phyloP scores from a whole-genome alignment of 53 echinoderm and acorn worm genomes.

The Crossaster papposus region DNA sequence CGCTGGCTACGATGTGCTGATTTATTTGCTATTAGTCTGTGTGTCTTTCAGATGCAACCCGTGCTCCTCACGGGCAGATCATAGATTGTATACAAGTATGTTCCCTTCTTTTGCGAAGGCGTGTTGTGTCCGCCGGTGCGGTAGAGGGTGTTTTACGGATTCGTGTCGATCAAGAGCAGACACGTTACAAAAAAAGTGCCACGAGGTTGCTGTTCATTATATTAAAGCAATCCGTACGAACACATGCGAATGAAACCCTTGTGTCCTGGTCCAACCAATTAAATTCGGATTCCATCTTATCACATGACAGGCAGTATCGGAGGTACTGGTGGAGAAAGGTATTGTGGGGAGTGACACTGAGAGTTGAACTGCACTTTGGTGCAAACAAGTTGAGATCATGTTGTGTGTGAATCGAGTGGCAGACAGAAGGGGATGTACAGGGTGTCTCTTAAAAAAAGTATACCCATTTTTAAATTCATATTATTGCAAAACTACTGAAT shows the following conservation, averaged over 20 bases:
- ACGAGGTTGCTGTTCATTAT: background rate
- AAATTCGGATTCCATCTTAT: background rate
- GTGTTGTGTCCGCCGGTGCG: background rate
- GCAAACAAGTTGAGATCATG: background rate
- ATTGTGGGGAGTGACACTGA: background rate
- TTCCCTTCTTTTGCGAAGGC: background rate
- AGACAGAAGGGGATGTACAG: background rate
- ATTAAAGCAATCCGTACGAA: background rate
- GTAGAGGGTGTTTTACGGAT: background rate
- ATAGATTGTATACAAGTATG: background rate
- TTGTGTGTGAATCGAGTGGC: background rate
- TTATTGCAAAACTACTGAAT: too few relatives aligned
- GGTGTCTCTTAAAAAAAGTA: too few relatives aligned
- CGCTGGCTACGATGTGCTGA: background rate
- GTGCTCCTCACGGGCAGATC: background rate
- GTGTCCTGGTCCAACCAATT: background rate
- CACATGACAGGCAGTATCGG: background rate
- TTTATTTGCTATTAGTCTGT: background rate
- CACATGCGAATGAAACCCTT: background rate
- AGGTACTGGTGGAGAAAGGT: background rate
- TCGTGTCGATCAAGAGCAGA: background rate
- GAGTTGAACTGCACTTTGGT: background rate
- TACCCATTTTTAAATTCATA: too few relatives aligned
- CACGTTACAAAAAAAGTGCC: constrained; percentile 14
- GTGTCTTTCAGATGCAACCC: background rate